phyloP scores from a whole-genome alignment of 2,888 invertebrate species.

The Hemithea aestivaria region DNA sequence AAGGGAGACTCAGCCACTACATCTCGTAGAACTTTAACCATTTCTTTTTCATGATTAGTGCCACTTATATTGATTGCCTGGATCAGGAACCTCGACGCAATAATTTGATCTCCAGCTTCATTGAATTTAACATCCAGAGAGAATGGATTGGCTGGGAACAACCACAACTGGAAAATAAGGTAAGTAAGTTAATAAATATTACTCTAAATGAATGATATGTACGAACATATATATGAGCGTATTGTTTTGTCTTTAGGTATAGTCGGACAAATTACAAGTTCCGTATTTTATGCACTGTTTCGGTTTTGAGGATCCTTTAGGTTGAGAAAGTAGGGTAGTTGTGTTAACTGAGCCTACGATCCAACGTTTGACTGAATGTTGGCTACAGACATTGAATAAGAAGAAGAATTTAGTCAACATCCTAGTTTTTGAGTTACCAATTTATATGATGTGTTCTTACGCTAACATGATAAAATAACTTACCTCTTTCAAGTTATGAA shows the following conservation, averaged over 20 bases:
- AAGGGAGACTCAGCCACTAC: conserved; percentile 87
- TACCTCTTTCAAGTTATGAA: conserved; percentile 86
- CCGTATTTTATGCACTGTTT: too few species aligned
- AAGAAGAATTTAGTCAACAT: too few species aligned
- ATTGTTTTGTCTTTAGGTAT: too few species aligned
- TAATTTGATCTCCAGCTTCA: conserved; percentile 84
- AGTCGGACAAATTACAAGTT: too few species aligned
- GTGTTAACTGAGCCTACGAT: too few species aligned
- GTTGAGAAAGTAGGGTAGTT: too few species aligned
- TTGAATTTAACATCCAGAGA: conserved; percentile 92
- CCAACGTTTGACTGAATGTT: too few species aligned
- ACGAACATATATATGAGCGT: neutral
- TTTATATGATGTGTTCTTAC: too few species aligned
- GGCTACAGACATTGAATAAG: too few species aligned
- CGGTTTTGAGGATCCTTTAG: too few species aligned
- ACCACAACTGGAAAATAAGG: conserved; percentile 81
- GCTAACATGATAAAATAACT: too few species aligned
- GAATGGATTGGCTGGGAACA: conserved; percentile 88
- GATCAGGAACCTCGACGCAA: conserved; percentile 91
- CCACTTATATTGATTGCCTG: conserved; percentile 94
- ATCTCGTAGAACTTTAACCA: conserved; percentile 89
- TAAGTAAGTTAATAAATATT: conserved; percentile 1
- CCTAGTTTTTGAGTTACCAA: too few species aligned
- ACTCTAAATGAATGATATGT: conserved; percentile 1
- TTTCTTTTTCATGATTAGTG: conserved; percentile 93